phyloP scores from a whole-genome alignment of 1,140 invertebrate genomes.

The Lucilia cuprina region DNA sequence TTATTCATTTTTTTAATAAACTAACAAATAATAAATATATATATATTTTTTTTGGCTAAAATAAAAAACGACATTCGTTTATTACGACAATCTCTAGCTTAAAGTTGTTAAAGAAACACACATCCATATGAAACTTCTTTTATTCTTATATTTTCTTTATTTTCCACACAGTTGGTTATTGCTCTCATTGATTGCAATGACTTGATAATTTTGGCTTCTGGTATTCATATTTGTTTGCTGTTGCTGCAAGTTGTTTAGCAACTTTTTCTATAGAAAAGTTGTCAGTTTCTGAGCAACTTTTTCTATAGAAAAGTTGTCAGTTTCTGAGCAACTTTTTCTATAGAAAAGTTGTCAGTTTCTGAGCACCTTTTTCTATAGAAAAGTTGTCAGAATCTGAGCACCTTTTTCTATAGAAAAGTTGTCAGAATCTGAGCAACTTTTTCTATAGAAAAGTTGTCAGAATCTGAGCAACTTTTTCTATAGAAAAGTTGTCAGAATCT shows the following conservation, averaged over 20 bases:
- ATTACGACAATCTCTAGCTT: background rate
- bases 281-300: too few species aligned
- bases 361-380: too few species aligned
- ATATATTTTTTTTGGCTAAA: background rate
- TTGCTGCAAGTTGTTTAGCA: background rate
- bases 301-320: too few species aligned
- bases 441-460: too few species aligned
- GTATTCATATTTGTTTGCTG: background rate
- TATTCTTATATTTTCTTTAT: background rate
- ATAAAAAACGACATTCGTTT: background rate
- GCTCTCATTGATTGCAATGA: slow-evolving; percentile 33
- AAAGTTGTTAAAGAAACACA: background rate
- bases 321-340: too few species aligned
- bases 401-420: too few species aligned
- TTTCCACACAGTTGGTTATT: background rate
- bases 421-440: too few species aligned
- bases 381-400: too few species aligned
- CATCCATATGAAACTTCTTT: background rate
- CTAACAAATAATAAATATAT: background rate
- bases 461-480: too few species aligned
- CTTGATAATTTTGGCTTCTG: slow-evolving; percentile 18
- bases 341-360: too few species aligned
- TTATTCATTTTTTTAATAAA: background rate
- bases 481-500: too few species aligned
- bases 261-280: too few species aligned